Base-by-base conservation (phyloP, 2,888 invertebrate species). In the Sabatieria punctata region DNA sequence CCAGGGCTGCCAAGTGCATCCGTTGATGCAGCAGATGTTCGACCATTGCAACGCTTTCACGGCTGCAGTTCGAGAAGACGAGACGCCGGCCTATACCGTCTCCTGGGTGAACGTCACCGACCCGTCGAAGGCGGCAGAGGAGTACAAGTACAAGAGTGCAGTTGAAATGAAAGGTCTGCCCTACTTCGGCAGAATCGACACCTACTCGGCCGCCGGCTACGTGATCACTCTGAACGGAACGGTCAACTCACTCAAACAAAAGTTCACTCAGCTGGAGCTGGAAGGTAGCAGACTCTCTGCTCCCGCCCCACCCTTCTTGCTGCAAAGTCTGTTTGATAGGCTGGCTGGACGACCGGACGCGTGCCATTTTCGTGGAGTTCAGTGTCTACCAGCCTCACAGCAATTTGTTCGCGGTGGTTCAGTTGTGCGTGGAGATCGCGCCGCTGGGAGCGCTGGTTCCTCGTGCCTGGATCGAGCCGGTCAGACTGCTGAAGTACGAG, bases 121-220 rank as follows among this genome's bases (percentile, higher is more conserved):
- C 8, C 15, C 30, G 8, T 11, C 15, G 2, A 78, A 75, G 48
- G 77, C 73, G 43, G 79, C 76, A 2, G 86, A 76, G 47, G 82
- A 77, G 60, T 86, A 86, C 60, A 88, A 66, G 61, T 78, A 74
- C 65, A 81, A 77, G 63, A 78, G 75, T 66, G 65, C 55, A 42
- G 60, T 68, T 1, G 70, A 68, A 58, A 79, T 79, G 0, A 77
- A 77, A 4, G 78, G 75, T 51, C 79, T 79, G 58, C 78, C 82
- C 59, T 81, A 83, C 63, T 83, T 86, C 60, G 30, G 30, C 30
- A 30, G 15, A 11, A 11, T 30, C 8, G 30, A 30, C 15, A 15
- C 15, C 30, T 30, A 30, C 30, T 11, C 30, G 8, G 30, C 8
- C 8, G 30, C 8, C 15, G 30, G 30, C 30, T 30, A 30, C 30